Conservation (phyloP, 1,140 invertebrate species). For the Dendrolimus kikuchii region DNA sequence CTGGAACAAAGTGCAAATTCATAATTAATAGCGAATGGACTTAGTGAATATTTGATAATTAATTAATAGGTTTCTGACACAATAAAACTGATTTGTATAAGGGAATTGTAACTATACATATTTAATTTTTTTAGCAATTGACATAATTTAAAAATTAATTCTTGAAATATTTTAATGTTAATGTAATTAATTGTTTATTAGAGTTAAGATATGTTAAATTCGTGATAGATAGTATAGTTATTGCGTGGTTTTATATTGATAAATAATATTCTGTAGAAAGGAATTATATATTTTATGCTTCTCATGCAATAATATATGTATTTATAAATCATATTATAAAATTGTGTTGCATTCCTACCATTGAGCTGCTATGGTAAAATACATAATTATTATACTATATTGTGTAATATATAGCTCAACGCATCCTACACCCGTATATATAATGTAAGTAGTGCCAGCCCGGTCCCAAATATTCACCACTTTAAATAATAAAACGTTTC, state of each 20-base stretch:
- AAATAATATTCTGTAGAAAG: slow-evolving; percentile 25
- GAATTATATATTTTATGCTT: slow-evolving; percentile 32
- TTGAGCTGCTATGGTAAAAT: too few species aligned
- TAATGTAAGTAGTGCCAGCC: too few species aligned
- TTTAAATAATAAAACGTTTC: too few species aligned
- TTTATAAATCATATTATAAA: too few species aligned
- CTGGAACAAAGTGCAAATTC: slow-evolving; percentile 19
- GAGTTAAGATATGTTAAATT: slow-evolving; percentile 48
- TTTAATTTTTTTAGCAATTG: slow-evolving; percentile 25
- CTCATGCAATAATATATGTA: neutral
- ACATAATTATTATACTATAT: too few species aligned
- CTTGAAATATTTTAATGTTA: slow-evolving; percentile 45
- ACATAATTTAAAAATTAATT: slow-evolving; percentile 31
- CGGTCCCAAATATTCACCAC: too few species aligned
- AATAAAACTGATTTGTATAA: slow-evolving; percentile 21
- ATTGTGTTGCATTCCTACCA: too few species aligned
- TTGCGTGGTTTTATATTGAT: slow-evolving; percentile 32
- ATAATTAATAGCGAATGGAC: slow-evolving; percentile 12
- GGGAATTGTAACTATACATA: slow-evolving; percentile 24
- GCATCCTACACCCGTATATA: too few species aligned
- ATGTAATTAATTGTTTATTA: slow-evolving; percentile 40
- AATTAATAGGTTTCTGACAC: slow-evolving; percentile 10
- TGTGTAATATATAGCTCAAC: too few species aligned
- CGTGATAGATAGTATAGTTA: slow-evolving; percentile 45
- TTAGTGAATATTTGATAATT: slow-evolving; percentile 7